Evolutionary conservation across 2,797 vertebrate species (phyloP).

Genomic region (Notolepis coatsorum): DNA sequence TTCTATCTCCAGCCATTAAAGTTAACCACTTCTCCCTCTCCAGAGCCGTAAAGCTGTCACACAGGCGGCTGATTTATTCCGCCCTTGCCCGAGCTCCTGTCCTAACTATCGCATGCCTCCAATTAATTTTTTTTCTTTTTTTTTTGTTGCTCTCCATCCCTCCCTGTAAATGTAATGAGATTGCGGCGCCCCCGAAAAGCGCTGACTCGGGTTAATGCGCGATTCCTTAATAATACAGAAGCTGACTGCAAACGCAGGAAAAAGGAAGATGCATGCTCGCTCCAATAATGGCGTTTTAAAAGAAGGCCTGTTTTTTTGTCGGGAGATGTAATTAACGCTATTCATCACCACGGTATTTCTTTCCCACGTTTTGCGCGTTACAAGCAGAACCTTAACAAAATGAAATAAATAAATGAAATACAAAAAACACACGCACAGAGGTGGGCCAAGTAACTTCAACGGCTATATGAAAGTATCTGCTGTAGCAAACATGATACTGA

Average conservation of each 20-base stretch:
- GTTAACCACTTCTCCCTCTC: slow-evolving; percentile 75
- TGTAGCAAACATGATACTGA: slow-evolving; percentile 26
- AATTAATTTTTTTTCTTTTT: slow-evolving; percentile 86
- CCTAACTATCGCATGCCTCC: slow-evolving; percentile 92
- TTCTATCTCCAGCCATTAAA: slow-evolving; percentile 83
- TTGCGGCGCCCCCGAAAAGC: slow-evolving; percentile 84
- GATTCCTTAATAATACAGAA: slow-evolving; percentile 83
- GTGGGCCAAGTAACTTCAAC: slow-evolving; percentile 20
- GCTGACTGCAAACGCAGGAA: slow-evolving; percentile 57
- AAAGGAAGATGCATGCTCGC: slow-evolving; percentile 37
- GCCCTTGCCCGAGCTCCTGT: slow-evolving; percentile 87
- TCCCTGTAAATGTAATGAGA: slow-evolving; percentile 97
- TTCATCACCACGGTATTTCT: slow-evolving; percentile 42
- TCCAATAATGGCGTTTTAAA: slow-evolving; percentile 60
- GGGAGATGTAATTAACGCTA: slow-evolving; percentile 61
- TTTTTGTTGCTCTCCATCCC: slow-evolving; percentile 81
- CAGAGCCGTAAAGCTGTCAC: slow-evolving; percentile 89
- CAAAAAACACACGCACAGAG: slow-evolving; percentile 14
- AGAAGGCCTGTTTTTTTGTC: slow-evolving; percentile 34
- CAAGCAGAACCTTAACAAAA: slow-evolving; percentile 17
- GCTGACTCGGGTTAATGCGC: slow-evolving; percentile 88
- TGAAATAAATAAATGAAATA: too few species aligned
- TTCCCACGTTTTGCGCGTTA: slow-evolving; percentile 38
- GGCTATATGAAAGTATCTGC: slow-evolving; percentile 31
- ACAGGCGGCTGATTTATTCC: slow-evolving; percentile 90